These are phyloP conservation scores for Phrynocephalus forsythii DNA, from an alignment of 2,797 vertebrate genomes.

Conservation along the genomic window DNA sequence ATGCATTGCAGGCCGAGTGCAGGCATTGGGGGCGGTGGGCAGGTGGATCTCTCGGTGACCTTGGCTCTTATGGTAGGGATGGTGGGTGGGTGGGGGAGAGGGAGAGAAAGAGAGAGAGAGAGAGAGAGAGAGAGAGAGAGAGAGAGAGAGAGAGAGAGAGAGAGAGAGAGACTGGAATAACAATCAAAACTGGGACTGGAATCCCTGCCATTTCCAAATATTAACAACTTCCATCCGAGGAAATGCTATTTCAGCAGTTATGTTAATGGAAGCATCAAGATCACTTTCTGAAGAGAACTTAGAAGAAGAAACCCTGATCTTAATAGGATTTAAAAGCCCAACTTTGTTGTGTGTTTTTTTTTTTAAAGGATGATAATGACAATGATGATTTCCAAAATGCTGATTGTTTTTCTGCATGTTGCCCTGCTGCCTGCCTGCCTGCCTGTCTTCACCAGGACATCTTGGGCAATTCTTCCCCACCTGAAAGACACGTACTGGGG, in stretches of 20 bases:
- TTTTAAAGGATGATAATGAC: no score
- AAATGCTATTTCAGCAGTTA: conserved; percentile 86
- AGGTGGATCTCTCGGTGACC: conserved; percentile 84
- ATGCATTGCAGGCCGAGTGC: conserved; percentile 80
- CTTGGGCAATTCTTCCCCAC: no score
- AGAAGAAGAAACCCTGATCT: conserved; percentile 66
- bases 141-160: no score
- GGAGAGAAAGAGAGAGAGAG: no score
- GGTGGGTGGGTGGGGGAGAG: no score
- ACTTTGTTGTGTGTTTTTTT: conserved; percentile 52
- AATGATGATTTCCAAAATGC: conserved; percentile 79
- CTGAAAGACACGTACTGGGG: no score
- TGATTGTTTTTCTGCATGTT: conserved; percentile 80
- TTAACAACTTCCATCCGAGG: conserved; percentile 84
- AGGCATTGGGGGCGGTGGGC: conserved; percentile 76
- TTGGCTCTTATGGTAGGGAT: conserved; percentile 73
- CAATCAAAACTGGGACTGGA: conserved; percentile 78
- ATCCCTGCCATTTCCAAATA: conserved; percentile 84
- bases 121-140: conserved; percentile 63
- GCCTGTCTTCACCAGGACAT: background rate
- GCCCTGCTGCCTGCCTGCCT: conserved; percentile 60
- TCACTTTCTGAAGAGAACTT: conserved; percentile 78
- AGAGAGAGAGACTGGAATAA: conserved; percentile 78
- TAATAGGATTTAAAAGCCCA: conserved; percentile 83
- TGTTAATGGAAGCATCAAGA: conserved; percentile 80